Evolutionary conservation across 2,113 vertebrate species (phyloP).

Genomic region (Rattus rattus): DNA sequence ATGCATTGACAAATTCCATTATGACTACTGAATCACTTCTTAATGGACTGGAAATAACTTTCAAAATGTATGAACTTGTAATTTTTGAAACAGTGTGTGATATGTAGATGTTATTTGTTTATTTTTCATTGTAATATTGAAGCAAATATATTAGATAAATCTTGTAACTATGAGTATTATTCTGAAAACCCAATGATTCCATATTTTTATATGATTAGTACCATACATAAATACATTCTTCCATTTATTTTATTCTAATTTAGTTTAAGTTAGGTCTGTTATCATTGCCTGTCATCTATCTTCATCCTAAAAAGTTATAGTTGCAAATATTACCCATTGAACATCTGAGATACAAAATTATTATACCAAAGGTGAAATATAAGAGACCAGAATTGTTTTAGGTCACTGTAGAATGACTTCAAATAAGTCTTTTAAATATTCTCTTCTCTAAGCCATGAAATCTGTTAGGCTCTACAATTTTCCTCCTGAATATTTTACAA

Average conservation of each 20-base stretch:
- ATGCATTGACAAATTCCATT: slow-evolving; percentile 85
- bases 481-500: slow-evolving; percentile 1
- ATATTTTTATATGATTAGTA: slow-evolving; percentile 8
- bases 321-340: neutral
- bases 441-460: neutral
- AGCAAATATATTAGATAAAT: neutral
- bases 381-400: neutral
- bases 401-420: neutral
- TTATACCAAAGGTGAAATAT: slow-evolving; percentile 4
- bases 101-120: neutral
- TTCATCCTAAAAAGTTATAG: neutral
- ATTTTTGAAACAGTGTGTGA: neutral
- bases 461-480: neutral
- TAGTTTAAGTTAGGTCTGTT: neutral
- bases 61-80: slow-evolving; percentile 78
- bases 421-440: neutral
- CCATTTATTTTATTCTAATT: neutral
- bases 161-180: neutral
- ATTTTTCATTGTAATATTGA: slow-evolving; percentile 31
- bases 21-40: slow-evolving; percentile 83
- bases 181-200: neutral
- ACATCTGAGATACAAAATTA: neutral
- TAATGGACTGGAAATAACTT: slow-evolving; percentile 82
- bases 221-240: neutral
- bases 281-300: neutral